Conservation (phyloP, 2,113 vertebrate species). For the Mionectes macconnelli region DNA sequence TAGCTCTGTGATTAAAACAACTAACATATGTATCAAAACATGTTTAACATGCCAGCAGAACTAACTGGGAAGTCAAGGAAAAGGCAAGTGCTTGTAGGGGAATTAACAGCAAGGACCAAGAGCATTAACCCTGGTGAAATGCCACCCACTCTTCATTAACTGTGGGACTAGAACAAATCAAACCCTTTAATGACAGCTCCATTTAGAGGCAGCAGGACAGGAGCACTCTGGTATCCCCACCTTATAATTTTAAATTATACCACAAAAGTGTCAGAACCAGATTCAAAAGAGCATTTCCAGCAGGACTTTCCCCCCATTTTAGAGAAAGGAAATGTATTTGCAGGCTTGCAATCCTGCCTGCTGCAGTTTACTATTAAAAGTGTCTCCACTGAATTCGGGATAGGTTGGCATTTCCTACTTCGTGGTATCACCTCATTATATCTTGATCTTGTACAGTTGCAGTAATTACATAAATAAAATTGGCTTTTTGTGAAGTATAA, state of each 20-base stretch:
- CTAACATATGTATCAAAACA: conserved; percentile 40
- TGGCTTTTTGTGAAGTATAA: not conserved
- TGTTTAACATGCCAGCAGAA: not conserved
- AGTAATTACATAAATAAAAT: conserved; percentile 24
- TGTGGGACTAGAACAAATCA: conserved; percentile 6
- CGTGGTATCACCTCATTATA: not conserved
- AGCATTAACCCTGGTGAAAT: conserved; percentile 8
- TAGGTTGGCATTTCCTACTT: not conserved
- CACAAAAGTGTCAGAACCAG: not conserved
- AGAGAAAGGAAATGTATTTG: not conserved
- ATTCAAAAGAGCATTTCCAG: not conserved
- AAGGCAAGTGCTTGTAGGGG: not conserved
- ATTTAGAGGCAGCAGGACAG: not conserved
- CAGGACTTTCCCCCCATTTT: not conserved
- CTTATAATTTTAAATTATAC: not conserved
- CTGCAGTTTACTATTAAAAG: not conserved
- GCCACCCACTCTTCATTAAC: conserved; percentile 18
- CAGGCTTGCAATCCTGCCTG: not conserved
- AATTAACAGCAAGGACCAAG: not conserved
- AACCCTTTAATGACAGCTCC: not conserved
- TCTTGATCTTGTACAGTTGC: not conserved
- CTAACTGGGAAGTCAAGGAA: conserved; percentile 3
- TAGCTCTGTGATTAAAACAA: conserved; percentile 31
- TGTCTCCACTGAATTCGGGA: not conserved
- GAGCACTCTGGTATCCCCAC: not conserved